Evolutionary conservation across 2,888 invertebrate species (phyloP).

Genomic region (Meghimatium bilineatum): DNA sequence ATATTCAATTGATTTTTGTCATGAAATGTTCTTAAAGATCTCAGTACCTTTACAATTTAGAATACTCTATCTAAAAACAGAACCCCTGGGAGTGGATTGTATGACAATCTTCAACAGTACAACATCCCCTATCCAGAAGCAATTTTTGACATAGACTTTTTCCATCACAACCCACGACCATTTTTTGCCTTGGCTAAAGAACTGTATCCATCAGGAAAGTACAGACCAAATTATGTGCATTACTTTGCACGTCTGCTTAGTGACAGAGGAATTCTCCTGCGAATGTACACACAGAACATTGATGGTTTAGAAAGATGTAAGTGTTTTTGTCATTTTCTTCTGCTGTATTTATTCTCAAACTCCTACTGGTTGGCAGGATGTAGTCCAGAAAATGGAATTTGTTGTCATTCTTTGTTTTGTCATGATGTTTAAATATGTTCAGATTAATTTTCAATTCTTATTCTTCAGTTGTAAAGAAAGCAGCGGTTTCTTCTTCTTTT

Average conservation of each 20-base stretch:
- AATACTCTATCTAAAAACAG: conserved; percentile 57
- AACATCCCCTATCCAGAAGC: conserved; percentile 78
- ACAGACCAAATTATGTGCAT: conserved; percentile 78
- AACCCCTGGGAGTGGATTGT: conserved; percentile 78
- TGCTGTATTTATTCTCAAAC: no score
- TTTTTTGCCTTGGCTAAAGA: conserved; percentile 78
- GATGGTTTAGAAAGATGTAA: conserved; percentile 78
- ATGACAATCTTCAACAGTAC: conserved; percentile 78
- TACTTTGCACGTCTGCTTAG: conserved; percentile 77
- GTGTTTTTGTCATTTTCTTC: conserved; percentile 54
- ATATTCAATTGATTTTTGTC: no score
- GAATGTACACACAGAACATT: conserved; percentile 79
- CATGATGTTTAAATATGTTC: no score
- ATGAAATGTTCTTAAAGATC: no score
- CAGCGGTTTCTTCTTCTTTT: no score
- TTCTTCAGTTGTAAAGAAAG: no score
- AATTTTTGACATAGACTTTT: conserved; percentile 78
- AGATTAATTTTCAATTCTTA: no score
- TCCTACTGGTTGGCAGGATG: no score
- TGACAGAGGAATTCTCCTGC: conserved; percentile 75
- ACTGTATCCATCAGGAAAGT: conserved; percentile 77
- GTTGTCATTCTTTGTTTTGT: no score
- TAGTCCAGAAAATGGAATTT: no score
- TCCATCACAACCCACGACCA: conserved; percentile 76
- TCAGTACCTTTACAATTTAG: not conserved